Evolutionary conservation across 2,888 invertebrate genomes (phyloP), one percentile per base, ranked within the genome.

Genomic region (Cybosia mesomella): DNA sequence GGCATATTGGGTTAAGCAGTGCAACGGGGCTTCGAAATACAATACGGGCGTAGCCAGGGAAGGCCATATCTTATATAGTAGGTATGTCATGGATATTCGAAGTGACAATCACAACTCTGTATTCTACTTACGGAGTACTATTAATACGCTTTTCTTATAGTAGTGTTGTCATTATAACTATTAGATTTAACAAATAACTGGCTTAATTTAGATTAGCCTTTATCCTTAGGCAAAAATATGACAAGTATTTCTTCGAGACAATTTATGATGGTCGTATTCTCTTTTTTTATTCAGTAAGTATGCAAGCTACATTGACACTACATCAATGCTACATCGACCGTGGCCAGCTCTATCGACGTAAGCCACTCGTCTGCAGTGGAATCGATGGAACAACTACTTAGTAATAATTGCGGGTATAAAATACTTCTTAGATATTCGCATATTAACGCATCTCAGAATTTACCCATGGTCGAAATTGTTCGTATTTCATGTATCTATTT

Each of bases 251-350:
- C 24, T 43, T 43, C 34, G 39, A 59, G 5, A 36, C 15, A 34
- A 13, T 1, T 60, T 21, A 21, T 21, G 21, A 34, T 59, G 39
- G 58, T 59, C 58, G 15, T 22, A 36, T 59, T 59, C 21, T 59
- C 15, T 43, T 18, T 43, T 60, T 24, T 24, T 28, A 11, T n/a
- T 61, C 64, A 34, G 63, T 70, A 39, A 58, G 34, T 53, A 18
- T 36, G 13, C 22, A 36, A 58, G 58, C n/a, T 9, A 36, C 58
- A 39, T 3, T 39, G 22, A 28, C 28, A 28, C n/a, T n/a, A n/a
- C n/a, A n/a, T n/a, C n/a, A n/a, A n/a, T n/a, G n/a, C n/a, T n/a
- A 36, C 22, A 22, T 36, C 13, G 10, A 59, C 36, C 15, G 22
- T 22, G 49, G 49, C 18, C n/a, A 49, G 9, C 8, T 49, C 8